Evolutionary conservation across 2,797 vertebrate genomes (phyloP), one percentile per base, ranked within the genome.

Genomic region (Hyperoplus immaculatus): DNA sequence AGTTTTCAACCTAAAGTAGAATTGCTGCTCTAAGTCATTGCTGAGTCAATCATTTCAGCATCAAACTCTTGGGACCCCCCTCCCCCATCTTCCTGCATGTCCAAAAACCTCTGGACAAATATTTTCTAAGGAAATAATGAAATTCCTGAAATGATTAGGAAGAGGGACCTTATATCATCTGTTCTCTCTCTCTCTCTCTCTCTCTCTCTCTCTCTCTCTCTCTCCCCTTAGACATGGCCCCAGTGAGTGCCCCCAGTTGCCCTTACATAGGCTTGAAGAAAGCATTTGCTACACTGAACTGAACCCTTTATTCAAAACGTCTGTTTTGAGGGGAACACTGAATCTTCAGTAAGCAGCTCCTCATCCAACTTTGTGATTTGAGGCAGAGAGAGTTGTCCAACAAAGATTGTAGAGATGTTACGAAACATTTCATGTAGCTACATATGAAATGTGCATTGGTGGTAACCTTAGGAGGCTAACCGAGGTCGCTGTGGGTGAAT

Each of bases 101-200:
- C 78, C 74, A 91, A 91, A 91, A 90, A 85, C 90, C 29, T 86
- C 83, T 87, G 87, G 80, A 87, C 83, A 95, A 94, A 95, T 95
- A 94, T 95, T 95, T 95, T 94, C 83, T 71, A 77, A 93, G 93
- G 92, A 95, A 94, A 94, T 92, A 94, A 95, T 93, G 84, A 95
- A 93, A 95, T 96, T 95, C 93, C 92, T 93, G 87, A 95, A 94
- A 95, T 95, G 86, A 92, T 94, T 93, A 92, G 78, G 88, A 93
- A 90, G 80, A 90, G 82, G 75, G 88, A 88, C 84, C 88, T 93
- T 90, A 89, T 93, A 91, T 93, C 80, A 92, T 93, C 79, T 88
- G 75, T 82, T 91, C 82, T 81, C 62, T 67, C 72, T 53, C 63
- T 69, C 62, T 58, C 70, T 84, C 59, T 85, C 62, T 75, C 59